Evolutionary conservation across 2,797 vertebrate species (phyloP), one percentile per base, ranked within the genome.

Genomic region (Phoeniculus purpureus): DNA sequence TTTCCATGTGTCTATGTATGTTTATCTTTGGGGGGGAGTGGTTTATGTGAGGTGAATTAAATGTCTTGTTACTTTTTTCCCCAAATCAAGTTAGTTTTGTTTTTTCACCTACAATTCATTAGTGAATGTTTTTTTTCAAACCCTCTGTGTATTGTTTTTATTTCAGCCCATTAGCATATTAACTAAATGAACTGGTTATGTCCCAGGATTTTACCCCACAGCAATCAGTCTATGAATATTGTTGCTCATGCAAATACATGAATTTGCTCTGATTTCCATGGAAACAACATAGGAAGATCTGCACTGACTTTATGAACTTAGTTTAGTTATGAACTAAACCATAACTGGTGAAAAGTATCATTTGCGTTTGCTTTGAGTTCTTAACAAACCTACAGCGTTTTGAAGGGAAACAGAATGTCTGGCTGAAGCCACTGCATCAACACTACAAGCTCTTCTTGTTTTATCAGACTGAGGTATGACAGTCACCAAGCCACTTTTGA

Each of bases 401-500:
- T 18, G 8, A 25, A n/a, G 17, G 31, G 23, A 81, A 87, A 55
- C 32, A 67, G 51, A 56, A 47, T 81, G 32, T 66, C 72, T 91
- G 34, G 34, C 26, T 92, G 66, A 73, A 90, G 40, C 18, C 56
- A 60, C 78, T 79, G 71, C 60, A 86, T 50, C 86, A 80, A 71
- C 32, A 68, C 40, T 34, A 12, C 0, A 0, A 85, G 68, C 43
- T 82, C 84, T 34, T 51, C 58, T 93, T 94, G 87, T 75, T 32
- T 92, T 50, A 10, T 10, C 64, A 80, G 61, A 5, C 45, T 65
- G 86, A 85, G 61, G n/a, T 67, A 32, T 61, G 86, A 58, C 68
- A 84, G 29, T 92, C 90, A 94, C 61, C 84, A 31, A 76, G 84
- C 89, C 93, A 75, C 65, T 92, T 82, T 4, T 67, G 58, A 79